Percentiles rank a stretch among this genome's conserved stretches.
Conservation (phyloP, 2,888 invertebrate species). For the Gymnosoma rotundatum region DNA sequence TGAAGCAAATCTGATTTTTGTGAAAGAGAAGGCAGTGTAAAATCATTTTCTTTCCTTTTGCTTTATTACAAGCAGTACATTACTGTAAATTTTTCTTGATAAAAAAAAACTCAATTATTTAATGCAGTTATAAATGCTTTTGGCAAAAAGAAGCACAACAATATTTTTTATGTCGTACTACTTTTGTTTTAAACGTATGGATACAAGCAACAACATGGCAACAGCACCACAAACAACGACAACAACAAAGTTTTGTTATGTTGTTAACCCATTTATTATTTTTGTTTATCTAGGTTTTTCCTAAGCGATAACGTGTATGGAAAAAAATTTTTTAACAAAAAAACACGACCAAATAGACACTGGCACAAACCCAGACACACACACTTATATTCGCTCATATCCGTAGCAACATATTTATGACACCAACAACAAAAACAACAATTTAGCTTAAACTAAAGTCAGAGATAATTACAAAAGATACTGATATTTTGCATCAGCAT, state of each 20-base stretch:
- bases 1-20: no score
- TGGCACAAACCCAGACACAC: slow-evolving; percentile 1
- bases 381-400: background rate
- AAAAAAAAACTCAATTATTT: background rate
- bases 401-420: slow-evolving; percentile 45
- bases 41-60: no score
- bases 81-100: no score
- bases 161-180: background rate
- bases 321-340: background rate
- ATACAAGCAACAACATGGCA: slow-evolving; percentile 34
- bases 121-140: slow-evolving; percentile 51
- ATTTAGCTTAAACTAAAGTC: slow-evolving; percentile 52
- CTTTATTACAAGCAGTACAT: no score
- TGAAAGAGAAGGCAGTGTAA: no score
- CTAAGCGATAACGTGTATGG: slow-evolving; percentile 4
- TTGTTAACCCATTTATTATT: slow-evolving; percentile 60
- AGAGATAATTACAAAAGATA: slow-evolving; percentile 59
- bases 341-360: slow-evolving; percentile 17
- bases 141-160: slow-evolving; percentile 33
- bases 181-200: background rate
- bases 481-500: slow-evolving; percentile 30
- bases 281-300: slow-evolving; percentile 52
- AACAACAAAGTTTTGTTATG: slow-evolving; percentile 44
- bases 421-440: slow-evolving; percentile 41
- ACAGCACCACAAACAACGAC: slow-evolving; percentile 31